phyloP scores from a whole-genome alignment of 2,888 invertebrate species.

The Pollenia labialis region DNA sequence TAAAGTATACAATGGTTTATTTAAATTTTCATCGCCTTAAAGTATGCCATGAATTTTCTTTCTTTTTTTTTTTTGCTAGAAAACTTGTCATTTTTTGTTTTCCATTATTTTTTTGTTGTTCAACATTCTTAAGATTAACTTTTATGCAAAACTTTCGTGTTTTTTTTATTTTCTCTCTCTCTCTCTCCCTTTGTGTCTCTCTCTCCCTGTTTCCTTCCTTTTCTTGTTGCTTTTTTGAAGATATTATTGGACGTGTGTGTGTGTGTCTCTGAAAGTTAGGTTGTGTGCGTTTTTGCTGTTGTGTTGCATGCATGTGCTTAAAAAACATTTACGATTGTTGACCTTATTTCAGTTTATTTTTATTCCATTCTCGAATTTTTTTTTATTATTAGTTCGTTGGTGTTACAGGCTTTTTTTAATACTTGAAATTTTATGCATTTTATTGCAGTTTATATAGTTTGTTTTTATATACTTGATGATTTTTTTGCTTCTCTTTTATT shows the following conservation, averaged over 20 bases:
- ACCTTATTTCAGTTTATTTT: slow-evolving; percentile 68
- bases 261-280: not conserved
- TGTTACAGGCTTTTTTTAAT: slow-evolving; percentile 42
- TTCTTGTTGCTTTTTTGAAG: slow-evolving; percentile 15
- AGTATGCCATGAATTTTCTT: slow-evolving; percentile 57
- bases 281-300: slow-evolving; percentile 2
- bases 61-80: slow-evolving; percentile 7
- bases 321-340: slow-evolving; percentile 72
- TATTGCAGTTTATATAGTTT: slow-evolving; percentile 67
- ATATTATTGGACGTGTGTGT: not conserved
- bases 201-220: not conserved
- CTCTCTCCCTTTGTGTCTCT: not conserved
- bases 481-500: slow-evolving; percentile 13
- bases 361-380: slow-evolving; percentile 17
- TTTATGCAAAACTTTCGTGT: slow-evolving; percentile 58
- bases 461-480: slow-evolving; percentile 39
- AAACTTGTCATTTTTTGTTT: slow-evolving; percentile 60
- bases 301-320: slow-evolving; percentile 41
- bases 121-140: slow-evolving; percentile 68
- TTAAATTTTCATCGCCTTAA: slow-evolving; percentile 59
- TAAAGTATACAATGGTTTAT: slow-evolving; percentile 58
- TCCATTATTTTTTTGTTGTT: slow-evolving; percentile 52
- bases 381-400: slow-evolving; percentile 23
- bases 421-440: slow-evolving; percentile 71
- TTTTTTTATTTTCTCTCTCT: not conserved